Percentiles rank a stretch among this genome's conserved stretches.
Conservation (phyloP, 2,113 vertebrate genomes). For the Labeo catla region DNA sequence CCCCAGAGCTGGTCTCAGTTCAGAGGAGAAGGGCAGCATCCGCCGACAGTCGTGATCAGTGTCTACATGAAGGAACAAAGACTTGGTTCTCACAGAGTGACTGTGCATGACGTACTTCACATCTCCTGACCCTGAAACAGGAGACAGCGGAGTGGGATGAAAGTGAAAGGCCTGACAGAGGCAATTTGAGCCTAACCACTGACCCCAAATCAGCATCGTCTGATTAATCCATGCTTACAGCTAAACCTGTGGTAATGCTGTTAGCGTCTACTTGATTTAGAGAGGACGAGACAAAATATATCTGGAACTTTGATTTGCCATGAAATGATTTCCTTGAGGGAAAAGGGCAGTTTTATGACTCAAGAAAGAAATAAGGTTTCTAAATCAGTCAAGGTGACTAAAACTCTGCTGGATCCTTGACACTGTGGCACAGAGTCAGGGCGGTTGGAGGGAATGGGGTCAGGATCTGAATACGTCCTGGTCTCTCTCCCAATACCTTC, state of each 20-base stretch:
- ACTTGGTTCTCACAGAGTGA: slow-evolving; percentile 52
- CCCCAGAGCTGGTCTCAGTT: slow-evolving; percentile 42
- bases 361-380: background rate
- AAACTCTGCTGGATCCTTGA: background rate
- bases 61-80: slow-evolving; percentile 46
- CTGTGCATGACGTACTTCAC: slow-evolving; percentile 54
- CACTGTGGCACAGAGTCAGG: background rate
- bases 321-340: slow-evolving; percentile 17
- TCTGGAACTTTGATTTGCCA: slow-evolving; percentile 15
- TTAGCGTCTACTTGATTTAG: slow-evolving; percentile 23
- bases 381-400: background rate
- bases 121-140: slow-evolving; percentile 48
- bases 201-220: slow-evolving; percentile 41
- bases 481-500: background rate
- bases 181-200: slow-evolving; percentile 50
- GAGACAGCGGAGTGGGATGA: slow-evolving; percentile 44
- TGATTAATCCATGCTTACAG: slow-evolving; percentile 41
- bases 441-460: background rate
- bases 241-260: slow-evolving; percentile 44
- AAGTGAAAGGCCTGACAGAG: slow-evolving; percentile 50
- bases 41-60: slow-evolving; percentile 42
- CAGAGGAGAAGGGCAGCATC: slow-evolving; percentile 25
- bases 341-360: slow-evolving; percentile 10
- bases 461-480: background rate
- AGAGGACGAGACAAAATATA: background rate